These are phyloP conservation scores for Cabera pusaria DNA, from an alignment of 2,888 invertebrate genomes.

Conservation along the genomic window DNA sequence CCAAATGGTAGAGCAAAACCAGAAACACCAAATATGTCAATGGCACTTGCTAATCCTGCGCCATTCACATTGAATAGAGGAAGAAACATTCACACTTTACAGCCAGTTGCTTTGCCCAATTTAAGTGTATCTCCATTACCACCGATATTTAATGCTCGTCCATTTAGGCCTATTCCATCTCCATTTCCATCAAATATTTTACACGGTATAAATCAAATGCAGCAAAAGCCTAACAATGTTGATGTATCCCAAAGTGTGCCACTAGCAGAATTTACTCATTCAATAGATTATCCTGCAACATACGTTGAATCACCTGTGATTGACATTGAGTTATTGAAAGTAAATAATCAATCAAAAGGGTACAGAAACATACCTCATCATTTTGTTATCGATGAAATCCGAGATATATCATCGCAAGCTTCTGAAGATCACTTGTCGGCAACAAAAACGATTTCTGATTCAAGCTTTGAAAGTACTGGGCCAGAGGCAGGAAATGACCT, in stretches of 20 bases:
- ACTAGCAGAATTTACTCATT: slow-evolving; percentile 86
- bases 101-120: slow-evolving; percentile 86
- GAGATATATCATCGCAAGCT: slow-evolving; percentile 81
- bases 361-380: slow-evolving; percentile 69
- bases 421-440: slow-evolving; percentile 73
- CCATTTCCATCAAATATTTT: slow-evolving; percentile 46
- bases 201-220: slow-evolving; percentile 60
- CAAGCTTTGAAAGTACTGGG: slow-evolving; percentile 73
- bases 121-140: slow-evolving; percentile 84
- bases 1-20: slow-evolving; percentile 46
- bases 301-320: slow-evolving; percentile 87
- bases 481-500: slow-evolving; percentile 61
- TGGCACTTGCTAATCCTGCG: slow-evolving; percentile 69
- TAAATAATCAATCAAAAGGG: slow-evolving; percentile 60
- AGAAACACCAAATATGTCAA: slow-evolving; percentile 51
- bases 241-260: slow-evolving; percentile 86
- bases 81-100: slow-evolving; percentile 74
- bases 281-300: slow-evolving; percentile 88
- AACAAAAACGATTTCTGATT: slow-evolving; percentile 64
- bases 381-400: slow-evolving; percentile 60
- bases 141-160: slow-evolving; percentile 85
- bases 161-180: slow-evolving; percentile 68
- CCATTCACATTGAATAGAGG: slow-evolving; percentile 72
- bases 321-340: slow-evolving; percentile 75
- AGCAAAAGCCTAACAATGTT: slow-evolving; percentile 60